Base-by-base conservation (phyloP, 2,797 vertebrate genomes). In the Sebastes oblongus region DNA sequence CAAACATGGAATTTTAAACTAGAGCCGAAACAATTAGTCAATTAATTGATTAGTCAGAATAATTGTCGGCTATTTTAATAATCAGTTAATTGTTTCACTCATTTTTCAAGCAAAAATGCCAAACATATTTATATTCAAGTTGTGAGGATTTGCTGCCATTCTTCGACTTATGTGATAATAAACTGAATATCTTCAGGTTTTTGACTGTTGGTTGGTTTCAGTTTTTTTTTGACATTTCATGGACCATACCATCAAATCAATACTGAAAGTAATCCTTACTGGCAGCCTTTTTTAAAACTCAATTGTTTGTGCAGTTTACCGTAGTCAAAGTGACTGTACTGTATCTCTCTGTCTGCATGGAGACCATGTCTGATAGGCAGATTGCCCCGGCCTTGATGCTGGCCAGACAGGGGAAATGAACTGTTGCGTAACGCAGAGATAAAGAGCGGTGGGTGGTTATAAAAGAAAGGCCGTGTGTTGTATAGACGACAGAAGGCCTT, bases 391-490 rank as follows among this genome's bases (percentile, higher is more conserved):
- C 39, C 46, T 18, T 66, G n/a, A 83, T 55, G 56, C 59, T 30
- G 27, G n/a, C 9, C 62, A 67, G 60, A 78, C 13, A 46, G 66
- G 34, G 29, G 60, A 70, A 77, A 74, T 67, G 12, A 74, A 75
- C 24, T 25, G 66, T 79, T 89, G 36, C 6, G 0, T 84, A 77
- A 80, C 9, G 6, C 18, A 11, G 20, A 24, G 64, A 89, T 88
- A 86, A 89, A 81, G 46, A 39, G n/a, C 4, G 0, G 25, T 24
- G 52, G 22, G 72, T 30, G 62, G 79, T 32, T 77, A 73, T 66
- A 65, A 71, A 82, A 66, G 24, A 74, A 65, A 62, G 14, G 56
- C 20, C 16, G 7, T 66, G 36, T 78, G 34, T 39, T 70, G 25
- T 24, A 36, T 6, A 42, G 71, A 67, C 18, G 2, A 73, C 59